Conservation (phyloP, 2,113 vertebrate genomes). For the Lanius ludovicianus region DNA sequence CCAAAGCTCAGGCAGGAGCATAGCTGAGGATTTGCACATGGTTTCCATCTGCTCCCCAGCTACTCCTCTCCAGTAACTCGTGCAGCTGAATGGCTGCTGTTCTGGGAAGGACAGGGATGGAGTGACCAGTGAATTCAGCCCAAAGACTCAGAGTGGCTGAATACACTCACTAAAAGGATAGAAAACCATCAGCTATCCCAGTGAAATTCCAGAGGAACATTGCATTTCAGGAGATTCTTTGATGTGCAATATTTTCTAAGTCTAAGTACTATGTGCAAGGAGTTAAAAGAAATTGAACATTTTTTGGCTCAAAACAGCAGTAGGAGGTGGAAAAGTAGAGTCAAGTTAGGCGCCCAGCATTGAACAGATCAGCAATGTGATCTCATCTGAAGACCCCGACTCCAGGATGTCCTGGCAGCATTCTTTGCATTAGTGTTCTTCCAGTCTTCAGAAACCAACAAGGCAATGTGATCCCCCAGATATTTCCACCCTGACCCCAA, state of each 20-base stretch:
- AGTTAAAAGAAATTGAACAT: background rate
- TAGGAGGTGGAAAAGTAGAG: background rate
- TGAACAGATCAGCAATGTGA: background rate
- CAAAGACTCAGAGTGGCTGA: background rate
- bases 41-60: slow-evolving; percentile 34
- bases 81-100: background rate
- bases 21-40: slow-evolving; percentile 9
- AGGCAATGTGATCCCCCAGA: background rate
- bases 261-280: background rate
- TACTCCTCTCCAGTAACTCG: background rate
- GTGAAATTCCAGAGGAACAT: background rate
- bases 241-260: background rate
- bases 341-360: background rate
- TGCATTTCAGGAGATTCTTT: background rate
- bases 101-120: background rate
- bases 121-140: background rate
- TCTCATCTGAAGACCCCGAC: background rate
- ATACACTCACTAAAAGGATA: background rate
- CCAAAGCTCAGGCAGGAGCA: slow-evolving; percentile 39
- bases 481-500: background rate
- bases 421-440: background rate
- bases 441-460: background rate
- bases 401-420: background rate
- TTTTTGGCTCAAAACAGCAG: background rate
- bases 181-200: background rate